These are phyloP conservation scores for Ophion ventricosus DNA, from an alignment of 2,888 invertebrate species.

Conservation along the genomic window DNA sequence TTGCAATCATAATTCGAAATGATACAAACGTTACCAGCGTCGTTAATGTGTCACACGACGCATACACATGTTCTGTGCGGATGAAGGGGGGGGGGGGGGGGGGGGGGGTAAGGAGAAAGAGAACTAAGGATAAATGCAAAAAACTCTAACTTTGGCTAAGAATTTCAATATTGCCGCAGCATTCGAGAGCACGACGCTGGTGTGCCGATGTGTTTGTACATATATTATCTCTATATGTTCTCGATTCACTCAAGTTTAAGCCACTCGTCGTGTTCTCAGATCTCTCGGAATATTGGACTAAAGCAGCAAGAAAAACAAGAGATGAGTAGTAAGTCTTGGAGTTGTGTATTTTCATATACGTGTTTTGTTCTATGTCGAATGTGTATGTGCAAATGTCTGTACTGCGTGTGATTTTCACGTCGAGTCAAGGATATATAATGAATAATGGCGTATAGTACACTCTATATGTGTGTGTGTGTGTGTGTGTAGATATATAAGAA, in stretches of 20 bases:
- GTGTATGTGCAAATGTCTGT: constrained; percentile 62
- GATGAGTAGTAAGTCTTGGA: constrained; percentile 51
- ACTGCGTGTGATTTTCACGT: constrained; percentile 30
- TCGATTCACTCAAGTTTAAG: neutral
- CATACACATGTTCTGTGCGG: constrained; percentile 66
- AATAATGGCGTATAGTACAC: neutral
- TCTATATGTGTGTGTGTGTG: neutral
- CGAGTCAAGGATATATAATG: neutral
- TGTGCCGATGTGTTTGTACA: constrained; percentile 43
- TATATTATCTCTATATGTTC: neutral
- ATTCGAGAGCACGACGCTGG: constrained; percentile 70
- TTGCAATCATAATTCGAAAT: constrained; percentile 62
- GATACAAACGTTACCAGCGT: constrained; percentile 73
- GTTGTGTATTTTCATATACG: neutral
- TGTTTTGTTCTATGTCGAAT: constrained; percentile 38
- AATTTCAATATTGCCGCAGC: constrained; percentile 73
- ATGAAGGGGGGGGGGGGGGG: constrained; percentile 48
- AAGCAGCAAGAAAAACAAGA: constrained; percentile 53
- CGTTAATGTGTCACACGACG: constrained; percentile 73
- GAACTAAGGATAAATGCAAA: constrained; percentile 74
- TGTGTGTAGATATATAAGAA: constrained; percentile 20
- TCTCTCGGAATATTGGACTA: constrained; percentile 70
- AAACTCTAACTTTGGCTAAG: constrained; percentile 80
- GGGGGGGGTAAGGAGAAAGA: constrained; percentile 13
- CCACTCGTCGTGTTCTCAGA: constrained; percentile 67